Evolutionary conservation across 53 echinoderm and acorn worm species (phyloP).

Genomic region (Mesocentrotus franciscanus): DNA sequence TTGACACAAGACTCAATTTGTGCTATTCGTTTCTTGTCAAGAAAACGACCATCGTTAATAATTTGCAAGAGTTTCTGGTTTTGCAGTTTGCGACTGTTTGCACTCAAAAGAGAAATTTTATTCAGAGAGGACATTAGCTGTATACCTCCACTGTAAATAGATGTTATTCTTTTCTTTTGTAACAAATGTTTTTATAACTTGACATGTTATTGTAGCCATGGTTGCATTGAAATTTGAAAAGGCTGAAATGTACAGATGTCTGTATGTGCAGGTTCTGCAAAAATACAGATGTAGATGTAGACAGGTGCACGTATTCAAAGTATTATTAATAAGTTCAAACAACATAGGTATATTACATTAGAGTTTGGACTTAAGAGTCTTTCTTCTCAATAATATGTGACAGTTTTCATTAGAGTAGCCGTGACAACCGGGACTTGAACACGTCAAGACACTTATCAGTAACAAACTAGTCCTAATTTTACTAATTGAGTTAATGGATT

Average conservation of each 20-base stretch:
- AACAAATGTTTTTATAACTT: no score
- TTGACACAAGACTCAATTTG: no score
- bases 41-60: no score
- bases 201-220: no score
- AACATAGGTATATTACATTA: background rate
- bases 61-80: no score
- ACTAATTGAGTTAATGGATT: background rate
- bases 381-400: background rate
- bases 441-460: background rate
- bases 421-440: background rate
- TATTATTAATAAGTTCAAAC: background rate
- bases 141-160: background rate
- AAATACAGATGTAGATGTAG: no score
- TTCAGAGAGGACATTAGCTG: background rate
- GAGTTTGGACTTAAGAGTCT: background rate
- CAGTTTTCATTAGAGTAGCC: background rate
- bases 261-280: no score
- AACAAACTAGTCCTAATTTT: background rate
- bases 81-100: background rate
- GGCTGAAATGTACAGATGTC: no score
- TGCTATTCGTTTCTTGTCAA: no score
- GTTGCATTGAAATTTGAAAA: no score
- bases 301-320: background rate
- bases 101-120: background rate
- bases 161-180: no score